phyloP scores from a whole-genome alignment of 2,113 vertebrate genomes.

The Apteryx owenii region DNA sequence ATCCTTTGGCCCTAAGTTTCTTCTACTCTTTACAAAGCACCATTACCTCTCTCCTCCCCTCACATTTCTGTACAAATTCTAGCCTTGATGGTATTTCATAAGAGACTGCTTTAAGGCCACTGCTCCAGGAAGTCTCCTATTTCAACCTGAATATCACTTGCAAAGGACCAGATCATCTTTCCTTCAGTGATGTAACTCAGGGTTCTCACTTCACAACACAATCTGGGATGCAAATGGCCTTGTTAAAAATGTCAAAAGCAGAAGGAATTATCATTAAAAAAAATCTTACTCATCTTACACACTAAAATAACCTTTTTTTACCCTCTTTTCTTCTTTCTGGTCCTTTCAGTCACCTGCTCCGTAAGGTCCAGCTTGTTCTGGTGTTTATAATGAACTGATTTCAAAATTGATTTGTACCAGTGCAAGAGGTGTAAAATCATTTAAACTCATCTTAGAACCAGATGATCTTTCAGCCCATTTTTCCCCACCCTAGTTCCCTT shows the following conservation, averaged over 20 bases:
- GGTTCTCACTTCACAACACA: not conserved
- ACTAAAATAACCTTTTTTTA: not conserved
- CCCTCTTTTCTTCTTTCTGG: not conserved
- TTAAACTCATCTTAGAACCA: not conserved
- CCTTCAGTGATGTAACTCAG: not conserved
- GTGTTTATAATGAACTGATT: not conserved
- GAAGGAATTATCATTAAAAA: not conserved
- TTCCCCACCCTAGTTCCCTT: not conserved
- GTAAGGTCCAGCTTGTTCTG: not conserved
- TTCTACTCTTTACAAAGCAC: not conserved
- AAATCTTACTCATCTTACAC: not conserved
- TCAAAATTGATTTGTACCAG: not conserved
- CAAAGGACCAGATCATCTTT: not conserved
- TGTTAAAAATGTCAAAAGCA: not conserved
- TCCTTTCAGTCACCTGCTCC: not conserved
- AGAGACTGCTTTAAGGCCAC: not conserved
- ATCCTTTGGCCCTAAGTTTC: not conserved
- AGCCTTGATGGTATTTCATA: not conserved
- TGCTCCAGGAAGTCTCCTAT: not conserved
- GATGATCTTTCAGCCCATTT: not conserved
- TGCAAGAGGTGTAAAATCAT: not conserved
- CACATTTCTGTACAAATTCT: not conserved
- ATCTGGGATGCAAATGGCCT: not conserved
- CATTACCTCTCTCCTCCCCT: not conserved
- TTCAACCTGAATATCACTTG: not conserved